Base-by-base conservation (phyloP, 2,888 invertebrate genomes). In the Aspidiotus rigidus region DNA sequence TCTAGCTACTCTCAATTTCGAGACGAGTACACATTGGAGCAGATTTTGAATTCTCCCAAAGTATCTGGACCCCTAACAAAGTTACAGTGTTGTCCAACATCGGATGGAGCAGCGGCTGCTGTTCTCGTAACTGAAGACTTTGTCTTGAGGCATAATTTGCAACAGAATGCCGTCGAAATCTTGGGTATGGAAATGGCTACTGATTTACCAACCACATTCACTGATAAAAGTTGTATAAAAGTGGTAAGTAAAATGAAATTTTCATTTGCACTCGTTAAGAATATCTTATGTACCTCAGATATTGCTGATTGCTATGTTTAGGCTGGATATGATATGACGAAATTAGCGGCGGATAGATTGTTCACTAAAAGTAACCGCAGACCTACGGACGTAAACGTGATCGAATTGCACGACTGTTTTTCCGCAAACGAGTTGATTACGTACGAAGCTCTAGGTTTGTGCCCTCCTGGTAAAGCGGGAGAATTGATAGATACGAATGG, bases 341-440 rank as follows among this genome's bases (percentile, higher is more conserved):
- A 85, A 74, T 78, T 83, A 64, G 95, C 96, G 53, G 86, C 92
- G 0, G 83, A 87, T 67, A 84, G 84, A 13, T 78, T 93, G 1
- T 94, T 89, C 74, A 78, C 82, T 8, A 89, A 89, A 77, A 84
- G 91, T 62, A 87, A 86, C 59, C 81, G 86, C 67, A 85, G 82
- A 62, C 90, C 93, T 0, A 82, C 82, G 62, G 91, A 96, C 76
- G 88, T 97, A 2, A 87, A 97, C 79, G 95, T 97, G 0, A 85
- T 98, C 7, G 99, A 99, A 77, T 81, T 99, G 40, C 99, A 99
- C 75, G 99, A 99, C 78, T 99, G 99, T 79, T 99, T 99, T 79
- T 94, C 97, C 7, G 88, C 93, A 7, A 99, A 99, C 78, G 99
- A 99, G 78, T 80, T 99, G 73, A 89, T 99, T 69, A 96, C 96